Base-by-base conservation (phyloP, 2,888 invertebrate species). In the Augochlorella aurata region DNA sequence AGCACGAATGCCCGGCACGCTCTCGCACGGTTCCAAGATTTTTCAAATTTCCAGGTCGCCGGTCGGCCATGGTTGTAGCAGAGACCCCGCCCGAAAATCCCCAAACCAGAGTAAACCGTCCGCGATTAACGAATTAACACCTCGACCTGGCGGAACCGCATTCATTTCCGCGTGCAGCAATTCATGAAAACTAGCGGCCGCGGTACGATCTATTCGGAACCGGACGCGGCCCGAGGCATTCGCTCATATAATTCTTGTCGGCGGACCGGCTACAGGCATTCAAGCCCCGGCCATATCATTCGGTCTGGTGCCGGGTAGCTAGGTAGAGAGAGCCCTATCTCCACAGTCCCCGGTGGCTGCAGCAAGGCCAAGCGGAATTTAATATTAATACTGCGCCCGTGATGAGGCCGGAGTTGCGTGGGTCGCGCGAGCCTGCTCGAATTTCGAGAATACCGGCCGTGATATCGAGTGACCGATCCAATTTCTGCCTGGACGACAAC, bases 401-500 rank as follows among this genome's bases (percentile, higher is more conserved):
- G 29, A 47, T 9, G 45, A 44, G 54, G 72, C 58, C 1, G 61
- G 69, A 44, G 76, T 50, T 50, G 77, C 77, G 78, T 80, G 86
- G 77, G 54, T 76, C 54, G 78, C 78, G 72, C 78, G 69, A 61
- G 70, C 58, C 44, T 24, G 81, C 70, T 83, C 78, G 80, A 86
- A 85, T 89, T 87, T 88, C 88, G 83, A 85, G 86, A 84, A 85
- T 86, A 81, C 79, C 82, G 79, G 78, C 77, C 77, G 68, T 78
- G 89, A 86, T 89, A 89, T 89, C 86, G 85, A 85, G 81, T 89
- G 85, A 84, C 88, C 87, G 87, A 82, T 88, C 82, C 83, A 88
- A 87, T 89, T 88, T 85, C 85, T 82, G 74, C 83, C 50, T 72
- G 74, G 74, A 66, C 73, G 77, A 72, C 52, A 38, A 29, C 63